These are phyloP conservation scores for Drosophila subobscura DNA, from an alignment of 1,140 invertebrate genomes.

Conservation along the genomic window DNA sequence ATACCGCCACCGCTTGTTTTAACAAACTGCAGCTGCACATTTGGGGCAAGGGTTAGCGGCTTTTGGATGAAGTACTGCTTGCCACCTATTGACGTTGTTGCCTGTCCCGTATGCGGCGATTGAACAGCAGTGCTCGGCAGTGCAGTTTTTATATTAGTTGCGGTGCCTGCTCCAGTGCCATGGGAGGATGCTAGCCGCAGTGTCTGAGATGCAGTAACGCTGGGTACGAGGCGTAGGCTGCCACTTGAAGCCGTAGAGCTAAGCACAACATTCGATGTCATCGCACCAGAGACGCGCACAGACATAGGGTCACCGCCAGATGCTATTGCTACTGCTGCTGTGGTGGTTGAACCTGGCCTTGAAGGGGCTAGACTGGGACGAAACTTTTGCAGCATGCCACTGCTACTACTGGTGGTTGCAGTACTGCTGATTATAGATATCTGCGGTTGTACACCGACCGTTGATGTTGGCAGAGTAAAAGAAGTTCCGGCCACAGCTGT, in stretches of 20 bases:
- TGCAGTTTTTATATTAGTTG: slow-evolving; percentile 59
- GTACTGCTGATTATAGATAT: slow-evolving; percentile 66
- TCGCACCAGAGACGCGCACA: slow-evolving; percentile 51
- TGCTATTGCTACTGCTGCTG: slow-evolving; percentile 1
- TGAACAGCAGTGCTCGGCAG: slow-evolving; percentile 35
- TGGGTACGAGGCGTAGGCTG: slow-evolving; percentile 57
- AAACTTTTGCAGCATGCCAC: slow-evolving; percentile 63
- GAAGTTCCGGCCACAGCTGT: background rate
- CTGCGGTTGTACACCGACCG: slow-evolving; percentile 46
- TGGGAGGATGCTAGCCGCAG: slow-evolving; percentile 68
- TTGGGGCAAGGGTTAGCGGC: slow-evolving; percentile 67
- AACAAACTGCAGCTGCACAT: slow-evolving; percentile 80
- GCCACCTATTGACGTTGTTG: slow-evolving; percentile 65
- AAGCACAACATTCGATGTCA: slow-evolving; percentile 46
- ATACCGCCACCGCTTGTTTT: slow-evolving; percentile 78
- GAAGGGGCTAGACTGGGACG: slow-evolving; percentile 36
- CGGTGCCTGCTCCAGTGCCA: slow-evolving; percentile 2
- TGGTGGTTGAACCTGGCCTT: slow-evolving; percentile 9
- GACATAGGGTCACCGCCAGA: slow-evolving; percentile 22
- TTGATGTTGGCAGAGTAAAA: background rate
- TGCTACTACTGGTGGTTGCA: slow-evolving; percentile 5
- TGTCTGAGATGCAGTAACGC: slow-evolving; percentile 44
- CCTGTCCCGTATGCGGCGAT: background rate
- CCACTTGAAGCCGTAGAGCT: slow-evolving; percentile 39
- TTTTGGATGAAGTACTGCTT: slow-evolving; percentile 83